Evolutionary conservation across 2,888 invertebrate genomes (phyloP).

Genomic region (Eumerus sabulonum): DNA sequence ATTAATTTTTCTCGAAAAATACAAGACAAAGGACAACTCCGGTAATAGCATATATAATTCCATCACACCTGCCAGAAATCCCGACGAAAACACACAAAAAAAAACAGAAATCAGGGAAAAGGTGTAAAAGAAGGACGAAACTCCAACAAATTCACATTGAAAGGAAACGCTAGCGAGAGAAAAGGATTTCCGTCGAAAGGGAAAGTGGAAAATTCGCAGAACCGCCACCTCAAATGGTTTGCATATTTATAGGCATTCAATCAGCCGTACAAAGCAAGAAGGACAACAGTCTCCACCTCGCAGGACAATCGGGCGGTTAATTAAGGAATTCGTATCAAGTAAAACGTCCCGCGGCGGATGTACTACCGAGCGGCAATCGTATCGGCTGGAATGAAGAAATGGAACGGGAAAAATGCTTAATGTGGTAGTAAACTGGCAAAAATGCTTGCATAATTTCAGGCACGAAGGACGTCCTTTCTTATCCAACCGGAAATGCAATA

Average conservation of each 20-base stretch:
- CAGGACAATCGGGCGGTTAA: constrained; percentile 14
- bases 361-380: background rate
- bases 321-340: constrained; percentile 33
- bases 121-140: too few relatives aligned
- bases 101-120: too few relatives aligned
- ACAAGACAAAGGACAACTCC: constrained; percentile 8
- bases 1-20: constrained; percentile 3
- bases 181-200: background rate
- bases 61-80: constrained; percentile 25
- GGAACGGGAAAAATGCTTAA: too few relatives aligned
- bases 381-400: too few relatives aligned
- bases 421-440: constrained; percentile 11
- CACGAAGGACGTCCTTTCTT: constrained; percentile 16
- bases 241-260: constrained; percentile 58
- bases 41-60: constrained; percentile 19
- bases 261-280: constrained; percentile 16
- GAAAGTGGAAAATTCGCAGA: background rate
- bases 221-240: constrained; percentile 21
- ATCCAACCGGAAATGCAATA: constrained; percentile 27
- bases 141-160: too few relatives aligned
- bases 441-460: constrained; percentile 58
- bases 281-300: constrained; percentile 3
- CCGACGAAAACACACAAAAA: too few relatives aligned
- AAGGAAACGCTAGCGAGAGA: too few relatives aligned
- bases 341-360: constrained; percentile 5